Evolutionary conservation across 2,113 vertebrate genomes (phyloP), one percentile per base, ranked within the genome.

Genomic region (Takifugu flavidus): DNA sequence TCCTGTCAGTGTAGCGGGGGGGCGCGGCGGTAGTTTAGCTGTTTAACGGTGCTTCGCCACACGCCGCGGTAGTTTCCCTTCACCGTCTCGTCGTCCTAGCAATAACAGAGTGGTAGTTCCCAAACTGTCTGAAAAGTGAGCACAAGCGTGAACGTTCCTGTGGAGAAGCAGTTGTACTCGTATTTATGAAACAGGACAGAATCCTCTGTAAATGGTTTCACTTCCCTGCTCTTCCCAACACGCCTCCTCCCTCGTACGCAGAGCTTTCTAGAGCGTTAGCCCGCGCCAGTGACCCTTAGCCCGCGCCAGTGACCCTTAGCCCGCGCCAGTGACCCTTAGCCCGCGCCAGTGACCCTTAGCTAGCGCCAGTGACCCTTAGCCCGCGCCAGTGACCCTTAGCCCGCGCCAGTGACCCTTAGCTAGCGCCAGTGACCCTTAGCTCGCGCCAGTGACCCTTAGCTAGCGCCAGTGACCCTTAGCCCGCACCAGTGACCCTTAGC

Each of bases 41-140:
- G 93, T 94, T 88, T 89, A 87, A 92, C 93, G 94, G 94, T 94
- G 94, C 93, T 92, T 93, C 64, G 83, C 68, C 74, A 73, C 71
- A 43, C 74, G 90, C 89, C 78, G 93, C 92, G 89, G 90, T 94
- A 93, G 91, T 92, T 92, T 92, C 87, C 88, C 91, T 91, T 89
- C 92, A 92, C 90, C 90, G 91, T 94, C 89, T 91, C 91, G 83
- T 90, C 90, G 92, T 92, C 92, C 91, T 97, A 96, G 95, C 96
- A 97, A 96, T 98, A 97, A 96, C 87, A 79, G 91, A 87, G 88
- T 89, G 90, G 86, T 92, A 91, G 91, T 88, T 79, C 79, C 75
- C 74, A 86, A 92, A 89, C 92, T 89, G 88, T 88, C 71, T 34
- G 3, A 65, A 75, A 84, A 85, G 63, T 82, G 91, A 91, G 89